phyloP scores from a whole-genome alignment of 2,888 invertebrate species.

The Argyra leucocephala region DNA sequence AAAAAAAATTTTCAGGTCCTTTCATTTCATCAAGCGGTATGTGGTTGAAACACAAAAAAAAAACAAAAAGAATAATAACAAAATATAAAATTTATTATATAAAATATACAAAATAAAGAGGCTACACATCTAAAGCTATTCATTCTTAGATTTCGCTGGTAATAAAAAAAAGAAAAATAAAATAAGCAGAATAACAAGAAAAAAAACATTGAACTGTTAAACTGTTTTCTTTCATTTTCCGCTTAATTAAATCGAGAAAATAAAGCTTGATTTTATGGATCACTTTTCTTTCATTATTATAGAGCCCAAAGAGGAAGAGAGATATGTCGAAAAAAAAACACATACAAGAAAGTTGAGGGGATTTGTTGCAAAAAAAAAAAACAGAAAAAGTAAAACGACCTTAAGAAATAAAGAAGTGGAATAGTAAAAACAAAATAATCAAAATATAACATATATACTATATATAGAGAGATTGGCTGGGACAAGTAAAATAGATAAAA shows the following conservation, averaged over 20 bases:
- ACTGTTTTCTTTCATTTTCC: conserved; percentile 10
- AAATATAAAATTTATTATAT: too few species aligned
- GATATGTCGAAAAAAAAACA: neutral
- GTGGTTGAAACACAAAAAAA: neutral
- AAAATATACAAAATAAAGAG: too few species aligned
- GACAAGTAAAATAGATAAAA: conserved; percentile 6
- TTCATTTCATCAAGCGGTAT: too few species aligned
- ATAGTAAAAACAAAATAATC: neutral
- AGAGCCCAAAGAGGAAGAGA: too few species aligned
- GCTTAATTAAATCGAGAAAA: conserved; percentile 10
- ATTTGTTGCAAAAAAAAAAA: too few species aligned
- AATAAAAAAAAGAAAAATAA: too few species aligned
- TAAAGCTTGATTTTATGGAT: conserved; percentile 7
- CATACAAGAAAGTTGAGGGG: neutral
- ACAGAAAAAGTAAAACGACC: too few species aligned
- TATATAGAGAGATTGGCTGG: conserved; percentile 1
- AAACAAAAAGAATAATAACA: neutral
- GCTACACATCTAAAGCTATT: too few species aligned
- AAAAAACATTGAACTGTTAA: conserved; percentile 3
- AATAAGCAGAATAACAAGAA: neutral
- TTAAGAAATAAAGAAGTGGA: neutral
- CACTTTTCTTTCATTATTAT: neutral
- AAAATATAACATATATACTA: too few species aligned
- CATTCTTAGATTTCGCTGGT: too few species aligned
- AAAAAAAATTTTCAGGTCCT: too few species aligned